Percentiles rank a stretch among this genome's conserved stretches.
phyloP scores from a whole-genome alignment of 2,888 invertebrate species.

The Thecophora atra region DNA sequence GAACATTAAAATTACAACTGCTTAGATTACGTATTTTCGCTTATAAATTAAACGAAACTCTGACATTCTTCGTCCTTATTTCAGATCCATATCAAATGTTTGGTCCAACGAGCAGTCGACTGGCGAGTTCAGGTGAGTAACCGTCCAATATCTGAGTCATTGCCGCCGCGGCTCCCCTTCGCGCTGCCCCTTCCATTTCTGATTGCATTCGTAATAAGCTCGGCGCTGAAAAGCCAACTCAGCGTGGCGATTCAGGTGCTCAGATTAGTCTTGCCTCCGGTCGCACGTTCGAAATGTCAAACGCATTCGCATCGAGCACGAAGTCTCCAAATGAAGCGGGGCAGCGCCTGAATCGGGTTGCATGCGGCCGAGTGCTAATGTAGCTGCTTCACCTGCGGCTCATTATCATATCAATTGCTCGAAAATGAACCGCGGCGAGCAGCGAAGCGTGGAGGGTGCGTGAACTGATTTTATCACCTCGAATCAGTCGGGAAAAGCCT shows the following conservation, averaged over 20 bases:
- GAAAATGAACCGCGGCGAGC: neutral
- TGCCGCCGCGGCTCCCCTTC: conserved; percentile 6
- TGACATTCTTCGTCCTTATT: conserved; percentile 34
- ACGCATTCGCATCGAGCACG: conserved; percentile 43
- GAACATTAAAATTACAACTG: too few species aligned
- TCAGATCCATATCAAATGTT: conserved; percentile 99
- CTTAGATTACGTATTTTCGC: too few species aligned
- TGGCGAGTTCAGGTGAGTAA: conserved; percentile 90
- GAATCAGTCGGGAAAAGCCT: conserved; percentile 9
- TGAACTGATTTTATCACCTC: conserved; percentile 52
- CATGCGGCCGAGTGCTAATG: conserved; percentile 42
- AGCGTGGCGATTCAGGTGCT: conserved; percentile 59
- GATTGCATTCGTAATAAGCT: neutral
- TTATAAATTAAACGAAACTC: neutral
- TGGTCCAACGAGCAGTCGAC: conserved; percentile 94
- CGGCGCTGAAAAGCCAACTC: neutral
- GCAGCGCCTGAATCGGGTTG: neutral
- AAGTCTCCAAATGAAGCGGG: neutral
- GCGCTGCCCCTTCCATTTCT: neutral
- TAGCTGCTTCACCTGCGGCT: conserved; percentile 47
- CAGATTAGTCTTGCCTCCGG: conserved; percentile 50
- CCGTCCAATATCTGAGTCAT: conserved; percentile 43
- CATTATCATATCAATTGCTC: conserved; percentile 59
- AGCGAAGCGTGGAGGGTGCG: conserved; percentile 43
- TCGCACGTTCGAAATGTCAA: conserved; percentile 35